Evolutionary conservation across 2,113 vertebrate genomes (phyloP).

Genomic region (Sterna hirundo): DNA sequence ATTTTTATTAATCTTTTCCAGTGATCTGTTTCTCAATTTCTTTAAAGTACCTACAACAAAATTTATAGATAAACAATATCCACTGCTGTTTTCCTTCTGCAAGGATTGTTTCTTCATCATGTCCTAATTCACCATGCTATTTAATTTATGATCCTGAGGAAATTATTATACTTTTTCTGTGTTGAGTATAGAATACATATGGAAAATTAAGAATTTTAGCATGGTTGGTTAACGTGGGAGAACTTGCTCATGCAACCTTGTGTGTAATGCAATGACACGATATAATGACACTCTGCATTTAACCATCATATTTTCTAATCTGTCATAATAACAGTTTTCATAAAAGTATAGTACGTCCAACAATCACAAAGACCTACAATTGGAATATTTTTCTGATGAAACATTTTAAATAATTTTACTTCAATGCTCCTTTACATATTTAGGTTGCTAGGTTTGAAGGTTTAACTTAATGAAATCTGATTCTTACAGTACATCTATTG

Average conservation of each 20-base stretch:
- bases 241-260: background rate
- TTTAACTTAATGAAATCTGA: conserved; percentile 5
- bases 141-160: background rate
- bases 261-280: background rate
- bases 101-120: background rate
- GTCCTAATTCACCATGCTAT: background rate
- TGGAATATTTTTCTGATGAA: background rate
- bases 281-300: background rate
- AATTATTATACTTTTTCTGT: background rate
- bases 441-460: background rate
- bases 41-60: background rate
- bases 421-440: background rate
- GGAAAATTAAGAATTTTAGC: background rate
- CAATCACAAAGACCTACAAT: background rate
- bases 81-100: background rate
- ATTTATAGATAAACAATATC: background rate
- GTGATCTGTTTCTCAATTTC: background rate
- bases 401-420: background rate
- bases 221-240: background rate
- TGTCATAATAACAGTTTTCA: background rate
- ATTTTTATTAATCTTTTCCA: background rate
- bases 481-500: background rate
- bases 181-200: background rate
- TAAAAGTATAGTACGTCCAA: background rate
- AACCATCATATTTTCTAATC: background rate